Evolutionary conservation across 2,797 vertebrate genomes (phyloP), one percentile per base, ranked within the genome.

Genomic region (Cyprinodon diabolis): DNA sequence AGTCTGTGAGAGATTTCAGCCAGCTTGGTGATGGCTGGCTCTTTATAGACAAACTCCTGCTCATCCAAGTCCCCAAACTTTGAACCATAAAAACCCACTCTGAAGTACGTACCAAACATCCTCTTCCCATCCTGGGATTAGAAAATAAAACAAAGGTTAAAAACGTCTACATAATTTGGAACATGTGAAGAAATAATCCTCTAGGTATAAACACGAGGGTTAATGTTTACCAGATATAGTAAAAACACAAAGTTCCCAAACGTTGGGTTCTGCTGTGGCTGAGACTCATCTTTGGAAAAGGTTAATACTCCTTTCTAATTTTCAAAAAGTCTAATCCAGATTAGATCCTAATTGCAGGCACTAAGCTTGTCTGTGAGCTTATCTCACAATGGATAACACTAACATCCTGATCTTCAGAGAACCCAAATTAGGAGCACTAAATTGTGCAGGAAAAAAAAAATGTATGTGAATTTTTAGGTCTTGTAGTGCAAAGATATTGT

Each of bases 61-160:
- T 99, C 98, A 78, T 99, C 98, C 83, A 99, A 89, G 91, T 99
- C 98, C 55, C 98, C 97, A 72, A 99, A 98, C 81, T 97, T 99
- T 55, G 96, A 97, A 74, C 98, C 98, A 68, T 99, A 99, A 94
- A 99, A 96, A 76, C 98, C 98, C 23, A 99, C 97, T 84, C 98
- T 95, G 92, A 99, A 99, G 94, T 99, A 99, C 47, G 98, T 99
- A 81, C 98, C 98, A 93, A 99, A 99, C 98, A 99, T 99, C 89
- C 97, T 95, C 97, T 99, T 99, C 91, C 97, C 97, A 69, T 96
- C 95, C 98, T 99, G 89, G 6, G 74, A 68, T 76, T 35, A 81
- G 25, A 87, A 30, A n/a, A 43, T 43, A 51, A 72, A 62, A 15
- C 23, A 54, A 58, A 11, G 14, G 52, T 76, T 23, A 66, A 23